Percentiles rank a stretch among this genome's conserved stretches.
phyloP scores from a whole-genome alignment of 2,888 invertebrate species.

The Scaptomyza flava region DNA sequence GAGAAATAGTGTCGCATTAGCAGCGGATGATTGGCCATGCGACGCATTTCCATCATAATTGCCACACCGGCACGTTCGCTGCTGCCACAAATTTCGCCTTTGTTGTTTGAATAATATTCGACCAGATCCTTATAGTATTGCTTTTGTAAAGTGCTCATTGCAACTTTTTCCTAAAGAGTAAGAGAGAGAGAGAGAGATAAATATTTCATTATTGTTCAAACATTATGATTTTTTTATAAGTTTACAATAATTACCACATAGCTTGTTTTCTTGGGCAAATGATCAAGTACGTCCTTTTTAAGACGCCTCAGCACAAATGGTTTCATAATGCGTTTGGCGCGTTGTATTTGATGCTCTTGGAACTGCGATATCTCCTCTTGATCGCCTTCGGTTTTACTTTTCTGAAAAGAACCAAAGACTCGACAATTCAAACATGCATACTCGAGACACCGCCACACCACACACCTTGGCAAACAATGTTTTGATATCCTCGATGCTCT shows the following conservation, averaged over 20 bases:
- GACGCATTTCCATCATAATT: slow-evolving; percentile 97
- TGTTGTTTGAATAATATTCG: slow-evolving; percentile 87
- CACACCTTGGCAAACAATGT: slow-evolving; percentile 92
- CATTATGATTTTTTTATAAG: neutral
- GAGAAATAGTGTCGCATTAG: slow-evolving; percentile 91
- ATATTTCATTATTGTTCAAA: neutral
- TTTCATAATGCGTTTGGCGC: slow-evolving; percentile 97
- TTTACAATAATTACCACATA: slow-evolving; percentile 85
- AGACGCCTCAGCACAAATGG: slow-evolving; percentile 96
- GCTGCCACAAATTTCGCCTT: slow-evolving; percentile 86
- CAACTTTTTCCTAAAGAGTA: slow-evolving; percentile 84
- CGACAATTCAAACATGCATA: neutral
- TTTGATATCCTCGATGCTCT: slow-evolving; percentile 94
- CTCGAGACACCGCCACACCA: neutral
- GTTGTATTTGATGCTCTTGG: slow-evolving; percentile 94
- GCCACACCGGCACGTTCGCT: slow-evolving; percentile 88
- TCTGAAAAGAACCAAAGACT: slow-evolving; percentile 76
- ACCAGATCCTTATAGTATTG: slow-evolving; percentile 91
- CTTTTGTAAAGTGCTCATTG: slow-evolving; percentile 90
- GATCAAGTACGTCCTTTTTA: slow-evolving; percentile 93
- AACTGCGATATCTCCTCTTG: slow-evolving; percentile 90
- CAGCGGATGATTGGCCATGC: slow-evolving; percentile 96
- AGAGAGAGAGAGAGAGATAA: too few species aligned
- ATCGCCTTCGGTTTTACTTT: slow-evolving; percentile 85
- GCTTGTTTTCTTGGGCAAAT: slow-evolving; percentile 93